A percentile compares a stretch with the other conserved stretches of the same genome.
Conservation (phyloP, 1,140 invertebrate species). For the Temnothorax nylanderi region DNA sequence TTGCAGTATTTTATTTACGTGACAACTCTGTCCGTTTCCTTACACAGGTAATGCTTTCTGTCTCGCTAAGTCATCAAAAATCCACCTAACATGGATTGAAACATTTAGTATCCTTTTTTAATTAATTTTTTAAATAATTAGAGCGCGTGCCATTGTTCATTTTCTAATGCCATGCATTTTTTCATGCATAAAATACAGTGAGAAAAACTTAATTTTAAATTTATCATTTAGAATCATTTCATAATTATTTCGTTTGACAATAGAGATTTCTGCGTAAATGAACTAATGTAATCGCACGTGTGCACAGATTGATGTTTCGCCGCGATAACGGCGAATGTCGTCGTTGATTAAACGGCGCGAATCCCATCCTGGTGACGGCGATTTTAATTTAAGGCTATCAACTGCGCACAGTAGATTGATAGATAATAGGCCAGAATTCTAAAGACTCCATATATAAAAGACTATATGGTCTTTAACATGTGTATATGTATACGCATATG, state of each 20-base stretch:
- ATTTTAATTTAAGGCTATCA: slow-evolving; percentile 41
- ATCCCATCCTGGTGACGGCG: not conserved
- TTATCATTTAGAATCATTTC: not conserved
- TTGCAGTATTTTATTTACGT: not conserved
- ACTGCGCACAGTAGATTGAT: not conserved
- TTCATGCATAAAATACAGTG: not conserved
- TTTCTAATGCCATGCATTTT: not conserved
- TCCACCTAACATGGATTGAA: not conserved
- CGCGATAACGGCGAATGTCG: not conserved
- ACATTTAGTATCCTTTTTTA: not conserved
- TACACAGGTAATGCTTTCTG: not conserved
- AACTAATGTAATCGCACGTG: not conserved
- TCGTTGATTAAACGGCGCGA: slow-evolving; percentile 24
- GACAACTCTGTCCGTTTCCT: not conserved
- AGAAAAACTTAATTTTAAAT: not conserved
- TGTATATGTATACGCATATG: not conserved
- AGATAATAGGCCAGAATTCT: not conserved
- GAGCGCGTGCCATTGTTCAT: not conserved
- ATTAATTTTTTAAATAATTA: not conserved
- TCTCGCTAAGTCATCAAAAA: not conserved
- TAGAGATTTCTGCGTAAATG: not conserved
- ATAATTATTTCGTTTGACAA: not conserved
- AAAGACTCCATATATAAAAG: not conserved
- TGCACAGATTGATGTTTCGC: slow-evolving; percentile 7
- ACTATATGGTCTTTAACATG: not conserved